Percentiles rank a stretch among this genome's conserved stretches.
Conservation (phyloP, 1,140 invertebrate genomes). For the Sinonovacula constricta region DNA sequence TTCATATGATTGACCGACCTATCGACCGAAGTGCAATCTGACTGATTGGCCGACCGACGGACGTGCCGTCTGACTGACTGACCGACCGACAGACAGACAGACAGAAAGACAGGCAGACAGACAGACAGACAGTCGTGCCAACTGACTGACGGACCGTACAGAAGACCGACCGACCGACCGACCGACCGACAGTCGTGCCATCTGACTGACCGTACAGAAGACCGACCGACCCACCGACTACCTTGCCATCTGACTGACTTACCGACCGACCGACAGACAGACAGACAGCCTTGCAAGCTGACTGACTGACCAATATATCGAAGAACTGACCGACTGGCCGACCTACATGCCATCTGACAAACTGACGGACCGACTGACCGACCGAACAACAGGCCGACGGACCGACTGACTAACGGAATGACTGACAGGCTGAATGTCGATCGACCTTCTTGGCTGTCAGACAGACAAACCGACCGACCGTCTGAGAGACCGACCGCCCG, state of each 20-base stretch:
- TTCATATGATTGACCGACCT: no score
- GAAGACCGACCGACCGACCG: neutral
- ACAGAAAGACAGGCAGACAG: no score
- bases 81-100: no score
- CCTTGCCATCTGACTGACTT: conserved; percentile 45
- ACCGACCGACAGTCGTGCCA: conserved; percentile 2
- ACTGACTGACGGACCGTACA: conserved; percentile 6
- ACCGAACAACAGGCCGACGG: neutral
- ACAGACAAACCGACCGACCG: neutral
- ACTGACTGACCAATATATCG: conserved; percentile 44
- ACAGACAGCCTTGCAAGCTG: conserved; percentile 45
- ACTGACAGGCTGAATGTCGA: neutral
- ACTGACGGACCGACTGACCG: conserved; percentile 53
- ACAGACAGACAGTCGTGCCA: neutral
- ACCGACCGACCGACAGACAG: conserved; percentile 44
- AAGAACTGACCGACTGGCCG: conserved; percentile 43
- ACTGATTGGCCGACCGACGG: no score
- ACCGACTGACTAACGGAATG: neutral
- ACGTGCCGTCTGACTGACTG: conserved; percentile 7
- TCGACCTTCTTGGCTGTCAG: neutral
- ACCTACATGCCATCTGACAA: conserved; percentile 40
- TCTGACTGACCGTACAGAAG: neutral
- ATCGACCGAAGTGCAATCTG: no score
- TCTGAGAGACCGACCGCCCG: no score
- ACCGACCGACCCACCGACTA: conserved; percentile 12